Base-by-base conservation (phyloP, 2,888 invertebrate genomes). In the Apamea crenata region DNA sequence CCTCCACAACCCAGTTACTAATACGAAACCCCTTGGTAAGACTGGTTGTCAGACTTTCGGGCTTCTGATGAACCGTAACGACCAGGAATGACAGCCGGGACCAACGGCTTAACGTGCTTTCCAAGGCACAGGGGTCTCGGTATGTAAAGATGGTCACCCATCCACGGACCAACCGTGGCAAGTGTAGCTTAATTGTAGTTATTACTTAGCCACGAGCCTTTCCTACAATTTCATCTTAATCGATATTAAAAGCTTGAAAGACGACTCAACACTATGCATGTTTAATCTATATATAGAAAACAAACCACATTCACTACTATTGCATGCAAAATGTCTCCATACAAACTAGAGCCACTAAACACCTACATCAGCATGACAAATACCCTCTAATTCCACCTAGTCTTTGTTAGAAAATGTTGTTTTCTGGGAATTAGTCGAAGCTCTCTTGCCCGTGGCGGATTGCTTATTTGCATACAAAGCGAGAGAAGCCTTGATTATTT, bases 391-490 rank as follows among this genome's bases (percentile, higher is more conserved):
- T 84, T 78, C 76, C 44, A 47, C n/a, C 21, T 91, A 86, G 25
- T 94, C 95, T 94, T 84, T 94, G 94, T 66, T 71, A 90, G 88
- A 86, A 90, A 91, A 90, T 87, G 93, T 91, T 94, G 94, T 94
- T 94, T 94, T 94, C 94, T 93, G 92, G 88, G 93, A 94, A 95
- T 95, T 95, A 94, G 94, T 92, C 91, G 91, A 92, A 90, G 91
- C 91, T 87, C 90, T 88, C 87, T 88, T 83, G 91, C 91, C 90
- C 89, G 91, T 89, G 92, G 93, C 91, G 92, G 92, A 93, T 92
- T 92, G 92, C 93, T 91, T 90, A 95, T 95, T 95, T 93, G 93
- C 95, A 95, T 95, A 95, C 91, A 95, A 93, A 95, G 93, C 92
- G 92, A 90, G 88, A 83, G 88, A 83, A 88, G 89, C 85, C 91